Evolutionary conservation across 2,888 invertebrate species (phyloP), one percentile per base, ranked within the genome.

Genomic region (Ochropleura plecta): DNA sequence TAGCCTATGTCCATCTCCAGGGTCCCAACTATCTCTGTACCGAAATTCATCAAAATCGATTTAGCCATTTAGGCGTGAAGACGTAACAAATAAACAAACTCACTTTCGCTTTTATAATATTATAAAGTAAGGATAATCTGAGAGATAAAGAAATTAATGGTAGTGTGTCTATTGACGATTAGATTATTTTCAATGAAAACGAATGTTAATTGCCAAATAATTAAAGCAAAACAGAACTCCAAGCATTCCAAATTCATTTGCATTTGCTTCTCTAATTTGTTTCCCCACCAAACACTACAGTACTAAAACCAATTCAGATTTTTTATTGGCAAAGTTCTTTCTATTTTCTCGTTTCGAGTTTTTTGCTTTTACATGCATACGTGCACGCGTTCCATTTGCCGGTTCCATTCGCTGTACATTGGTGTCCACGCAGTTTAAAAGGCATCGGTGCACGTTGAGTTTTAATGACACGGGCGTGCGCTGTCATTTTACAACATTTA

Each of bases 381-480:
- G 63, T 70, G 82, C 18, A 72, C 12, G 76, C 42, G 72, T 76
- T 76, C 55, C 78, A 69, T 84, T 82, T 79, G 70, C 76, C 83
- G 10, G 40, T 73, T 86, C 84, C 79, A 82, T 76, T 79, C 20
- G 48, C 42, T 59, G 49, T 78, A 85, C 68, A 74, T 88, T 77
- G 76, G 68, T 76, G 84, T 82, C 81, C 70, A 57, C 64, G 76
- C 87, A 84, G 85, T 88, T 84, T 88, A 85, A 89, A 89, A 88
- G 82, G 86, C 86, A 82, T 84, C 86, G 82, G 88, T 88, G 85
- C 86, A 86, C 88, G 84, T 76, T 81, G 85, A 83, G 87, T 88
- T 91, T 90, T 91, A 91, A 91, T 90, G 91, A 91, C 88, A 86
- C 87, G 86, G 82, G 88, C 90, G 91, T 91, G 91, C 86, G 89